Evolutionary conservation across 2,888 invertebrate genomes (phyloP), one percentile per base, ranked within the genome.

Genomic region (Papilio protenor): DNA sequence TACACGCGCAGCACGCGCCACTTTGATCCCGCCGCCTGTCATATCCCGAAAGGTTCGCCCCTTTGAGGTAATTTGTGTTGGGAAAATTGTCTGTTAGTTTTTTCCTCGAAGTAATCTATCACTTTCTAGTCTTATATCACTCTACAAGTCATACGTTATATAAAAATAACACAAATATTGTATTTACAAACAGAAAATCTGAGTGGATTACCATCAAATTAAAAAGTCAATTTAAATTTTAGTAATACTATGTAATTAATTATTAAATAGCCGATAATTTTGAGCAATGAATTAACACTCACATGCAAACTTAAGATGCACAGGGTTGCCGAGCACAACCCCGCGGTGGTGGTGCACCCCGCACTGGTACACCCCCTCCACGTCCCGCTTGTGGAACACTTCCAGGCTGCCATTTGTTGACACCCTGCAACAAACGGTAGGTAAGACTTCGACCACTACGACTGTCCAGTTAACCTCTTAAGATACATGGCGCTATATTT

Each of bases 291-390:
- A 4, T 33, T 33, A 45, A 49, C 85, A 93, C 94, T 94, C 77
- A 94, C 94, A 88, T 78, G 92, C 90, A 85, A 90, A 91, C 82
- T 88, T 90, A 76, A 94, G 83, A 71, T 87, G 84, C 16, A 90
- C 80, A 1, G 94, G 93, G 79, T 89, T 90, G 1, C 93, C 93
- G n/a, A 94, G 88, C 80, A 94, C 88, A 27, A 86, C 55, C 0
- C 92, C 91, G 0, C 85, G 88, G 16, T 86, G 89, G 73, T 90
- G 88, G 49, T 82, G 82, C 79, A 88, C 88, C 2, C 83, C 82
- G 82, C 94, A 94, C 86, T 92, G 92, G 88, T 92, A 93, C 52
- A 90, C 83, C 0, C 91, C 94, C 75, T 91, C 91, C 10, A 84
- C 86, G 49, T 88, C 88, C 77, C 85, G 87, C 81, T 87, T 88